These are phyloP conservation scores for Hepsetus odoe DNA, from an alignment of 2,113 vertebrate species.

Conservation along the genomic window DNA sequence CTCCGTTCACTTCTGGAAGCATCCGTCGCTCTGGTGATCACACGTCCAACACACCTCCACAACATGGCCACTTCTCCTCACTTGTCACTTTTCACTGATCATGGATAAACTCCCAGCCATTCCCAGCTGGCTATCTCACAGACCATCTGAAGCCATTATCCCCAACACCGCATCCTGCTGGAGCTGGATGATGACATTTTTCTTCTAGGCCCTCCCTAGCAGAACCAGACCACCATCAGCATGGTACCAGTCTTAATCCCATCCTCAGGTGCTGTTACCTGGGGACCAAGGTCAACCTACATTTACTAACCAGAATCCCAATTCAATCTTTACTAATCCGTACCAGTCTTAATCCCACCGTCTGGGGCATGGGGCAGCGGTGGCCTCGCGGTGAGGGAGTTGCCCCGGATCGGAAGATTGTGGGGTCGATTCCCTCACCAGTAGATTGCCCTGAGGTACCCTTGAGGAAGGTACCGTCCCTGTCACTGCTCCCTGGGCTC, in stretches of 20 bases:
- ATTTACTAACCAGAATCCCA: no score
- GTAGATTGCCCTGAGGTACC: no score
- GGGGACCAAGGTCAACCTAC: no score
- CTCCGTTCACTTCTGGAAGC: constrained; percentile 2
- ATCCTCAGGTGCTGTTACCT: neutral
- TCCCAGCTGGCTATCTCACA: neutral
- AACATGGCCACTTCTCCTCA: neutral
- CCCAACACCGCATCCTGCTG: neutral
- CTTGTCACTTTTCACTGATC: neutral
- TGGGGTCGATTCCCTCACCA: no score
- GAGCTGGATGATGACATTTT: neutral
- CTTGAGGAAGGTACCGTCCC: no score
- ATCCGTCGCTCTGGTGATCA: constrained; percentile 19
- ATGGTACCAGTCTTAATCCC: neutral
- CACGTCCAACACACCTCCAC: constrained; percentile 27
- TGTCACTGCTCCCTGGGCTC: no score
- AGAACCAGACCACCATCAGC: neutral
- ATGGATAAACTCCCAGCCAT: neutral
- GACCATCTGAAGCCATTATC: neutral
- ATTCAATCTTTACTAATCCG: no score
- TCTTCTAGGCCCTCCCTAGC: neutral
- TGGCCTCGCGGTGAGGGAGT: no score
- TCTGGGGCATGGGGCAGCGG: no score
- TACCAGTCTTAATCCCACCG: neutral
- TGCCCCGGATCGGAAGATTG: no score